Conservation (phyloP, 1,140 invertebrate genomes). For the Drosophila takahashii region DNA sequence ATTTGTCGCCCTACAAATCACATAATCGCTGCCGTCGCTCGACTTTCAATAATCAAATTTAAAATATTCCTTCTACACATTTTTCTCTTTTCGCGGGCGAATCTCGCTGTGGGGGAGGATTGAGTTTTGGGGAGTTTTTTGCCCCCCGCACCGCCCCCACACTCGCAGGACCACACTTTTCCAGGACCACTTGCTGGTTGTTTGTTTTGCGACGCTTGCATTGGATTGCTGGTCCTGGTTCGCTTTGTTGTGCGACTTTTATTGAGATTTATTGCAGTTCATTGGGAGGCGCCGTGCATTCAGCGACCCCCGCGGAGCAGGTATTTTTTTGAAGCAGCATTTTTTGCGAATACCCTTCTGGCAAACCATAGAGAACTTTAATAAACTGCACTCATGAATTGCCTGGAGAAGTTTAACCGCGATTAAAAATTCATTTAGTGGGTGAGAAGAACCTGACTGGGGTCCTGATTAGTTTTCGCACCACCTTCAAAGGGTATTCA, state of each 20-base stretch:
- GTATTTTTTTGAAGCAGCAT: conserved; percentile 7
- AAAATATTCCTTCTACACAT: conserved; percentile 68
- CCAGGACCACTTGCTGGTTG: conserved; percentile 45
- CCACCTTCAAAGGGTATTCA: conserved; percentile 32
- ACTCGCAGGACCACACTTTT: neutral
- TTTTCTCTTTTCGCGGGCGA: conserved; percentile 30
- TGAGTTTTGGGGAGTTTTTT: neutral
- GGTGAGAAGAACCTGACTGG: conserved; percentile 7
- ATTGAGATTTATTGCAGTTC: conserved; percentile 79
- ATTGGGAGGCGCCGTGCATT: conserved; percentile 56
- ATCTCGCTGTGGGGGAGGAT: conserved; percentile 10
- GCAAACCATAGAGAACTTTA: neutral
- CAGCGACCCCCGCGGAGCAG: conserved; percentile 28
- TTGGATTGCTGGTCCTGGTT: conserved; percentile 45
- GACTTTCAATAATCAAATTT: conserved; percentile 78
- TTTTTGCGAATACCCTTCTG: conserved; percentile 17
- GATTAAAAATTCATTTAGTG: conserved; percentile 15
- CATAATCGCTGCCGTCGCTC: conserved; percentile 62
- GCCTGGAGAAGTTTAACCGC: neutral
- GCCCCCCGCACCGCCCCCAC: neutral
- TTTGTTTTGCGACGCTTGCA: conserved; percentile 58
- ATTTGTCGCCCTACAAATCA: conserved; percentile 70
- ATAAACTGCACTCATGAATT: conserved; percentile 5
- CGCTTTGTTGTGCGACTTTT: conserved; percentile 55
- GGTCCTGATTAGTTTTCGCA: conserved; percentile 23